These are phyloP conservation scores for Leptopilina boulardi DNA, from an alignment of 1,140 invertebrate species.

Conservation along the genomic window DNA sequence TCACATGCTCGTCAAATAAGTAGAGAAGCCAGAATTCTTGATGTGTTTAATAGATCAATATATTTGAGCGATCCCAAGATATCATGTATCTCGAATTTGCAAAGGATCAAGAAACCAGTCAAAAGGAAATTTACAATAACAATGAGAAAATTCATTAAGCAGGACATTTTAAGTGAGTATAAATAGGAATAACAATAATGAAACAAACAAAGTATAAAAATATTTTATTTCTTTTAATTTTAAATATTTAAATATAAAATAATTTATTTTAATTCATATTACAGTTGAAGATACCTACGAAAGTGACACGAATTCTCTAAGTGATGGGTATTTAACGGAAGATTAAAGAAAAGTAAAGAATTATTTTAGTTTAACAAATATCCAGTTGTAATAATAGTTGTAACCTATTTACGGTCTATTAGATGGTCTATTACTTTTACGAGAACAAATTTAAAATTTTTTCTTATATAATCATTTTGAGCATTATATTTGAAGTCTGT, in stretches of 20 bases:
- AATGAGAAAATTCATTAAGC: conserved; percentile 7
- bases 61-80: conserved; percentile 23
- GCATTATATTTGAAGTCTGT: neutral
- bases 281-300: neutral
- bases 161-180: neutral
- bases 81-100: neutral
- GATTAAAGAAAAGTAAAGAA: neutral
- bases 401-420: neutral
- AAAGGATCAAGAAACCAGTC: neutral
- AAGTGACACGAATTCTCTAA: neutral
- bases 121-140: neutral
- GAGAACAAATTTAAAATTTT: neutral
- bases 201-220: neutral
- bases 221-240: neutral
- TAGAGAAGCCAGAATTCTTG: conserved; percentile 5
- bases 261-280: neutral
- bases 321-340: neutral
- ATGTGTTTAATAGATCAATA: conserved; percentile 34
- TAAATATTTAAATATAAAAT: neutral
- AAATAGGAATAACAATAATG: neutral
- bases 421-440: neutral
- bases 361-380: neutral
- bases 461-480: neutral
- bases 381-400: neutral
- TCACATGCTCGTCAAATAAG: conserved; percentile 34